Evolutionary conservation across 37 sponge, comb jelly and placozoan species (phyloP).

Genomic region (Tethya wilhelma): DNA sequence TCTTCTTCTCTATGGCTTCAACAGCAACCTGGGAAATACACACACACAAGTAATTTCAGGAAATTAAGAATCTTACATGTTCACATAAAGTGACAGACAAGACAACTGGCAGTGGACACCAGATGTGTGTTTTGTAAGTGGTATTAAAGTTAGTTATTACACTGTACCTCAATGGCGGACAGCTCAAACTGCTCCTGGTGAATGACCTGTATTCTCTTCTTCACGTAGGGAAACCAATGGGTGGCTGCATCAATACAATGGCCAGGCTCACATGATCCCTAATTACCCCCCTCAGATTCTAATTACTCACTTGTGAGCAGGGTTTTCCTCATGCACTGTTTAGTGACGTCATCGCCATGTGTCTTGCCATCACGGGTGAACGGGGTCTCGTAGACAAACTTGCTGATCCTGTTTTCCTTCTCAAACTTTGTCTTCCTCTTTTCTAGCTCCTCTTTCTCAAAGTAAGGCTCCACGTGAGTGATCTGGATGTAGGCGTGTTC

Average conservation of each 20-base stretch:
- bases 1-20: slow-evolving; percentile 89
- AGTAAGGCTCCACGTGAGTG: slow-evolving; percentile 89
- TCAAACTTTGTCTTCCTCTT: slow-evolving; percentile 86
- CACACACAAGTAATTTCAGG: no score
- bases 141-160: no score
- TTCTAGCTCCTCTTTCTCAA: slow-evolving; percentile 61
- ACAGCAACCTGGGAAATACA: slow-evolving; percentile 75
- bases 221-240: slow-evolving; percentile 92
- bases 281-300: neutral
- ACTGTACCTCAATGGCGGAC: slow-evolving; percentile 84
- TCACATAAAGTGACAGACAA: no score
- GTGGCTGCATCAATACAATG: slow-evolving; percentile 42
- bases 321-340: slow-evolving; percentile 89
- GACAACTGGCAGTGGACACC: neutral
- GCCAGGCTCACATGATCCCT: neutral
- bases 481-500: slow-evolving; percentile 88
- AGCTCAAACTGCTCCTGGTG: slow-evolving; percentile 73
- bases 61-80: neutral
- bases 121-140: neutral
- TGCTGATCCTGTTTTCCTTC: slow-evolving; percentile 64
- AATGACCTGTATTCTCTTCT: slow-evolving; percentile 80
- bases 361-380: slow-evolving; percentile 81
- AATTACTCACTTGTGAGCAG: slow-evolving; percentile 81
- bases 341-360: slow-evolving; percentile 62
- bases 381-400: slow-evolving; percentile 90